These are phyloP conservation scores for Glyphotaelius pellucidus DNA, from an alignment of 2,888 invertebrate species.

Conservation along the genomic window DNA sequence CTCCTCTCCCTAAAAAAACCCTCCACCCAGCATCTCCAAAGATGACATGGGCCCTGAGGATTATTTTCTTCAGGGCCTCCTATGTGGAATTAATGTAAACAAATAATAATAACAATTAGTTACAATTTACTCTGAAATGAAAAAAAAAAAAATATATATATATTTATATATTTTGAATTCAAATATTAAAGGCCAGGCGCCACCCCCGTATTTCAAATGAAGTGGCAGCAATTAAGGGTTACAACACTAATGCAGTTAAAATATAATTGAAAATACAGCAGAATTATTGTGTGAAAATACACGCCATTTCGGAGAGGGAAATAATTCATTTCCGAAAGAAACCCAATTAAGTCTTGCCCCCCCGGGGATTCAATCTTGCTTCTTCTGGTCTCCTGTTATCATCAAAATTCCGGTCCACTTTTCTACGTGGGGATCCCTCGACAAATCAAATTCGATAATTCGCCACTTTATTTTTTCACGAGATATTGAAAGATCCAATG, in stretches of 20 bases:
- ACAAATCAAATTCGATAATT: conserved; percentile 41
- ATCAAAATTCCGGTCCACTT: conserved; percentile 22
- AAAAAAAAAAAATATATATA: too few species aligned
- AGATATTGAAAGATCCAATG: not conserved
- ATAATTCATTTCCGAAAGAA: conserved; percentile 14
- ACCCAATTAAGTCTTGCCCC: conserved; percentile 31
- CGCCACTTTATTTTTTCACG: not conserved
- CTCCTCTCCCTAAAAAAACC: too few species aligned
- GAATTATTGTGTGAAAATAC: not conserved
- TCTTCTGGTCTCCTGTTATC: conserved; percentile 17
- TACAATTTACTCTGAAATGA: too few species aligned
- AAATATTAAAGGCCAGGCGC: too few species aligned
- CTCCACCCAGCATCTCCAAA: too few species aligned
- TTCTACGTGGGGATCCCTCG: conserved; percentile 42
- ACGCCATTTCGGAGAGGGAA: not conserved
- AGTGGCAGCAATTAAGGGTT: not conserved
- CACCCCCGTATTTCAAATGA: not conserved
- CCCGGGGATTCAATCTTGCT: conserved; percentile 36
- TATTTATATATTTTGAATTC: too few species aligned
- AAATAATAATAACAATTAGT: too few species aligned
- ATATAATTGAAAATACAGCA: not conserved
- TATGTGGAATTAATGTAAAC: too few species aligned
- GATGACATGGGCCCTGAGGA: too few species aligned
- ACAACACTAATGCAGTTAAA: not conserved
- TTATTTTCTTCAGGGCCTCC: too few species aligned